phyloP scores from a whole-genome alignment of 2,888 invertebrate genomes.

The Noctua fimbriata region DNA sequence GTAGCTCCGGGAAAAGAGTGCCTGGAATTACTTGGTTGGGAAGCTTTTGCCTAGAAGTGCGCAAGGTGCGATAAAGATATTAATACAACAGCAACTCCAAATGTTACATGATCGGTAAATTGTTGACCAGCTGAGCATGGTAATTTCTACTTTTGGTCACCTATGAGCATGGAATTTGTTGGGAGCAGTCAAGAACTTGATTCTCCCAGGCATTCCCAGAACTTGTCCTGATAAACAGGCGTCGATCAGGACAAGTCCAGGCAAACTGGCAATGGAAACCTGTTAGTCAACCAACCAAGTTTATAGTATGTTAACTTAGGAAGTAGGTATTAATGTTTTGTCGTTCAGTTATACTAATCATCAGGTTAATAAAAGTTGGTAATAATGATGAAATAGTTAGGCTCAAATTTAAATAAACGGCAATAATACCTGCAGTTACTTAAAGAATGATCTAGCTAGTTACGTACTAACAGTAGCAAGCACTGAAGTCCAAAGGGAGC shows the following conservation, averaged over 20 bases:
- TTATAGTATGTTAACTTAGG: neutral
- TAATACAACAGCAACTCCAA: neutral
- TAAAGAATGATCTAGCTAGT: constrained; percentile 8
- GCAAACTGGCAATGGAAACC: constrained; percentile 40
- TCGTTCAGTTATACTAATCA: constrained; percentile 1
- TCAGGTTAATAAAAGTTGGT: constrained; percentile 1
- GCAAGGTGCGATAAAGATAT: neutral
- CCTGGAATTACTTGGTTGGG: neutral
- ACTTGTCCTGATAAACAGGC: constrained; percentile 39
- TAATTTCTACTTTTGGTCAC: neutral
- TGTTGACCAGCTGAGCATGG: neutral
- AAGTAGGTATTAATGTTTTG: constrained; percentile 8
- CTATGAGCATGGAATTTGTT: constrained; percentile 3
- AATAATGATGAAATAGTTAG: neutral
- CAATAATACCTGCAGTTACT: neutral
- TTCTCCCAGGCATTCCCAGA: constrained; percentile 19
- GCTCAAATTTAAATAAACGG: constrained; percentile 1
- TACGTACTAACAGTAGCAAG: constrained; percentile 6
- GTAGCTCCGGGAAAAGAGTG: neutral
- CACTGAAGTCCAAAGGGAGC: neutral
- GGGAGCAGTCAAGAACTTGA: neutral
- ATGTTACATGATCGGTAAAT: neutral
- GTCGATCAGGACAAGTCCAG: constrained; percentile 37
- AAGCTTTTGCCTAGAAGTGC: neutral
- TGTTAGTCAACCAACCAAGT: constrained; percentile 35